Percentiles rank a stretch among this genome's conserved stretches.
These are phyloP conservation scores for Muricea muricata DNA, from an alignment of 92 coral and sea anemone species.

Conservation along the genomic window DNA sequence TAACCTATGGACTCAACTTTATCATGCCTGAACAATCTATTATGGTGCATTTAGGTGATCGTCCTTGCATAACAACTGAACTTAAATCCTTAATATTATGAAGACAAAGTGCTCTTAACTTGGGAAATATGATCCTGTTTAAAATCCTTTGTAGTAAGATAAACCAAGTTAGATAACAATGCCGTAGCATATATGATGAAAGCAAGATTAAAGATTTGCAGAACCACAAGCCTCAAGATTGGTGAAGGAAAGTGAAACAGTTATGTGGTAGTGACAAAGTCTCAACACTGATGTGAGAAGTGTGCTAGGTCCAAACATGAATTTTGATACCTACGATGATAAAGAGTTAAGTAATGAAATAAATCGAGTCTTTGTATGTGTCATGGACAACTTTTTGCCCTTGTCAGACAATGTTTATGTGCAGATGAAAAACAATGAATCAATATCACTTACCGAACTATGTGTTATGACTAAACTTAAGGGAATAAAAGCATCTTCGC, in stretches of 20 bases:
- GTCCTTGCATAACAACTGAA: slow-evolving; percentile 24
- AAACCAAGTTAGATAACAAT: not conserved
- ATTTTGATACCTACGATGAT: not conserved
- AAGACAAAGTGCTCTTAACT: slow-evolving; percentile 5
- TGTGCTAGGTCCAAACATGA: not conserved
- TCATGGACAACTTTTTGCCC: no score
- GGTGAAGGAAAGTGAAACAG: slow-evolving; percentile 15
- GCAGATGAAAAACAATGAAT: no score
- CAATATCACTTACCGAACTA: no score
- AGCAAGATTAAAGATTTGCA: no score
- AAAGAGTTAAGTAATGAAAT: no score
- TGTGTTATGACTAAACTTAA: no score
- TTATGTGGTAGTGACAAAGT: not conserved
- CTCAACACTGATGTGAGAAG: not conserved
- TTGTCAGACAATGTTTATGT: no score
- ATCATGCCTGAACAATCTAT: slow-evolving; percentile 13
- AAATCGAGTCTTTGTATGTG: no score
- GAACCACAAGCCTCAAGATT: not conserved
- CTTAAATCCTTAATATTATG: not conserved
- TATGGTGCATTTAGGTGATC: not conserved
- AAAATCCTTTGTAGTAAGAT: not conserved
- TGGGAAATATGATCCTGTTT: slow-evolving; percentile 10
- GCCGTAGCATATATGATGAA: not conserved
- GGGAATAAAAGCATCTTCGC: no score
- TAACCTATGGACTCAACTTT: slow-evolving; percentile 1